A percentile compares a stretch with the other conserved stretches of the same genome.
phyloP scores from a whole-genome alignment of 2,888 invertebrate genomes.

The Lottia gigantea region DNA sequence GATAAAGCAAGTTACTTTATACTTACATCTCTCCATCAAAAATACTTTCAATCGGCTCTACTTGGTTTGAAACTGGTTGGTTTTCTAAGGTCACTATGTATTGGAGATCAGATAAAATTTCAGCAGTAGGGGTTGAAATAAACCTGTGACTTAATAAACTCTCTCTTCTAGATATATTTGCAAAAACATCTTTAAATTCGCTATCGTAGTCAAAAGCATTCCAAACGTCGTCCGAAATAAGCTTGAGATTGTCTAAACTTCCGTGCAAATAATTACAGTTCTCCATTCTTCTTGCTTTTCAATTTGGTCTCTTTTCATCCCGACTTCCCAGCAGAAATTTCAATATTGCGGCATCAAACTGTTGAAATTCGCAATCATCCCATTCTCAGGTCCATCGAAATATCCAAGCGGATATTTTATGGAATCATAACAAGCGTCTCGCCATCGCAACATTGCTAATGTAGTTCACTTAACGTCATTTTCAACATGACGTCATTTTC shows the following conservation, averaged over 20 bases:
- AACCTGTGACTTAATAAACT: background rate
- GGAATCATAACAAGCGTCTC: background rate
- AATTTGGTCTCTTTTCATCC: no score
- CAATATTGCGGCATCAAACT: no score
- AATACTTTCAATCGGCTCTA: background rate
- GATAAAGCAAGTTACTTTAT: no score
- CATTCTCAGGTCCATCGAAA: no score
- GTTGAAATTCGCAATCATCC: no score
- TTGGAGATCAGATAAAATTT: constrained; percentile 5
- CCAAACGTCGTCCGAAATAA: background rate
- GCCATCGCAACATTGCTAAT: constrained; percentile 5
- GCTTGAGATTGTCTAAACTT: background rate
- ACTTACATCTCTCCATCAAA: constrained; percentile 7
- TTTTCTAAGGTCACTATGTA: background rate
- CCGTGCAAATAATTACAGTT: background rate
- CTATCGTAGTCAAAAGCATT: background rate
- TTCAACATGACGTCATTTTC: background rate
- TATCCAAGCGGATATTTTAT: background rate
- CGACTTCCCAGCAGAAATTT: no score
- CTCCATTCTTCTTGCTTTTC: background rate
- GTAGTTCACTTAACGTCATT: background rate
- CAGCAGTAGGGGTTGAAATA: background rate
- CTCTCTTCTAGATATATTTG: background rate
- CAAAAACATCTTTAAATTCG: constrained; percentile 3
- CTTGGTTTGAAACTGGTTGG: background rate